A percentile compares a stretch with the other conserved stretches of the same genome.
These are phyloP conservation scores for Ptilonorhynchus violaceus DNA, from an alignment of 2,113 vertebrate species.

Conservation along the genomic window DNA sequence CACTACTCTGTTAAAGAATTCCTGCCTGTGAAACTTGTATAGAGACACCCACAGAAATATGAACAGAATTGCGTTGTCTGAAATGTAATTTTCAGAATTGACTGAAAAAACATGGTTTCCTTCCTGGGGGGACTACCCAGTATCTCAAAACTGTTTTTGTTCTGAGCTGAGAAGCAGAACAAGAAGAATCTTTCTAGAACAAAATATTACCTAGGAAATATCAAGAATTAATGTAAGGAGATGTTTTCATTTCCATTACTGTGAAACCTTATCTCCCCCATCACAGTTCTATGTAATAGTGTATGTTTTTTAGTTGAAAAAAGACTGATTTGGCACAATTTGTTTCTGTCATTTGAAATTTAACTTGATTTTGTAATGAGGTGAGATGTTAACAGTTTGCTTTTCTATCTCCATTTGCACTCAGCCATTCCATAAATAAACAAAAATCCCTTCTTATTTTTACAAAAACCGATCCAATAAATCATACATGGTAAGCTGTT, in stretches of 20 bases:
- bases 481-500: neutral
- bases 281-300: neutral
- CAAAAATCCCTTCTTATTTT: neutral
- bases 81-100: neutral
- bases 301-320: neutral
- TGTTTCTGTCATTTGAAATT: neutral
- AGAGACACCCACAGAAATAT: conserved; percentile 46
- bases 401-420: neutral
- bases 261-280: neutral
- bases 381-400: neutral
- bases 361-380: neutral
- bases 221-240: neutral
- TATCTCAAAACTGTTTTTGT: neutral
- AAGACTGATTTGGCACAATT: neutral
- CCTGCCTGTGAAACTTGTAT: conserved; percentile 35
- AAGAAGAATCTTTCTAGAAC: neutral
- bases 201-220: neutral
- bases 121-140: neutral
- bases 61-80: conserved; percentile 28
- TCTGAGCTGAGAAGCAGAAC: neutral
- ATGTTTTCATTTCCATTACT: neutral
- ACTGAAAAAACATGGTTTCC: neutral
- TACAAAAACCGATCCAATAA: neutral
- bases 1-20: conserved; percentile 27
- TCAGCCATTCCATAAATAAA: neutral